These are phyloP conservation scores for Yponomeuta malinellus DNA, from an alignment of 2,888 invertebrate genomes.

Conservation along the genomic window DNA sequence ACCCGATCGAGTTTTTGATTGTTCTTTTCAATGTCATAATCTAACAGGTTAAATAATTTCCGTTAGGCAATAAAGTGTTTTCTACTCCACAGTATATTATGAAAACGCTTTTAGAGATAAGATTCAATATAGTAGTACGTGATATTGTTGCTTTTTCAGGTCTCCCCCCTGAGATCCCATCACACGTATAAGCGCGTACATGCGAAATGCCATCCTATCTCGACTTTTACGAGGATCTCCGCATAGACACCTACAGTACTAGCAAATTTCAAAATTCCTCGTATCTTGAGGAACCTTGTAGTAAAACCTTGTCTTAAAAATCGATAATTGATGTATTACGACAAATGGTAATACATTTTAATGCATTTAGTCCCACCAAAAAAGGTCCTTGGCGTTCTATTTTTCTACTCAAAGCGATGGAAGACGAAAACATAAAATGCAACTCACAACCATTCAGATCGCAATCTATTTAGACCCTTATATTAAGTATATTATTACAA, in stretches of 20 bases:
- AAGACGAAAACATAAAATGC: neutral
- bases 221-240: neutral
- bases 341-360: neutral
- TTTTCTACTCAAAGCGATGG: neutral
- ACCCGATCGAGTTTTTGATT: no score
- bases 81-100: no score
- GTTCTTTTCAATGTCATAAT: no score
- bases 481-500: neutral
- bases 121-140: neutral
- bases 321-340: neutral
- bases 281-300: neutral
- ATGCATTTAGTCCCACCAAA: neutral
- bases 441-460: neutral
- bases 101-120: neutral
- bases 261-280: no score
- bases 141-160: neutral
- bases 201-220: neutral
- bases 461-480: neutral
- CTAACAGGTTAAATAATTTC: no score
- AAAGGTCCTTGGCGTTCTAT: neutral
- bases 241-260: neutral
- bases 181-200: neutral
- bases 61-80: no score
- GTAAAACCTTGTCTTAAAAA: neutral
- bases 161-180: neutral